Evolutionary conservation across 2,113 vertebrate genomes (phyloP), one percentile per base, ranked within the genome.

Genomic region (Callipepla squamata): DNA sequence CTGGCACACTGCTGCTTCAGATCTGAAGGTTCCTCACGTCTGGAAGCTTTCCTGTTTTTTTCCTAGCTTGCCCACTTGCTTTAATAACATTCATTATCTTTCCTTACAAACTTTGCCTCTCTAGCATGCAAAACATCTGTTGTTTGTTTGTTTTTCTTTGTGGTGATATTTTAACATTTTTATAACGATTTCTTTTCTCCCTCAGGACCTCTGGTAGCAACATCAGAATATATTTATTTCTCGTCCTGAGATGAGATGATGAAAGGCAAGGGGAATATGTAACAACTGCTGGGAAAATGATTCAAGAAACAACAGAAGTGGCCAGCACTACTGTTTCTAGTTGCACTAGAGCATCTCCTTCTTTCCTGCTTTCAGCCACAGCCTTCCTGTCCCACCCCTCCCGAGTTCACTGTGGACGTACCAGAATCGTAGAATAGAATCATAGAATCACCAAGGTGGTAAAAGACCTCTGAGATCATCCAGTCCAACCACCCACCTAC

Each of bases 261-360:
- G 63, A 95, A 95, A 93, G 63, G 16, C 73, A 95, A 67, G 80
- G 94, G 59, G 50, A 94, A 86, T 92, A 91, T 51, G 53, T 74
- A 86, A 86, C 87, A 96, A 85, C 83, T 96, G 83, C 36, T 96
- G 95, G 67, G 88, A 96, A 97, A 93, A 80, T 5, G 45, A 51
- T 85, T 95, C 92, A 95, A 79, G 79, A 88, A 93, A 95, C 66
- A 94, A 85, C 65, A 68, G 69, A 87, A 70, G 55, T 79, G 34
- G 50, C 50, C 90, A 74, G 34, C 25, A 55, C 57, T 74, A 89
- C 36, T 28, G 61, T 91, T 94, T 36, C 25, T 23, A 63, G 51
- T 73, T 77, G 72, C 80, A 93, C 68, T 81, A 82, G 68, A 84
- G 53, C 25, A 95, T 22, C 59, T 77, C 34, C 45, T 69, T 82